Conservation (phyloP, 1,140 invertebrate genomes). For the Eurytemora carolleeae region DNA sequence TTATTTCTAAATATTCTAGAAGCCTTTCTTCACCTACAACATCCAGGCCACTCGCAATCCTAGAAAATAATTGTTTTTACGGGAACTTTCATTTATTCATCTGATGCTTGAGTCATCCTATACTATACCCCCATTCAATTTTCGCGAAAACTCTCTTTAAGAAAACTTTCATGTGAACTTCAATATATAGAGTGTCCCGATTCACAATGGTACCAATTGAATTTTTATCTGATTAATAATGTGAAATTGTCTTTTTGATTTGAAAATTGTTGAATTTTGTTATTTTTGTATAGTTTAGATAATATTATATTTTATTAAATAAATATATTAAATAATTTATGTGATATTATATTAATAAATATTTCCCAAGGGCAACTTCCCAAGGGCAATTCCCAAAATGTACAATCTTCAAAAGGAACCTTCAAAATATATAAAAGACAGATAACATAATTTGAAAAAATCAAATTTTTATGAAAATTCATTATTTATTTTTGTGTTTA, state of each 20-base stretch:
- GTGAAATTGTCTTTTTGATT: background rate
- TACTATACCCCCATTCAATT: too few species aligned
- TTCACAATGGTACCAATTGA: background rate
- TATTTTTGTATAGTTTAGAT: too few species aligned
- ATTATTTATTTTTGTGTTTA: background rate
- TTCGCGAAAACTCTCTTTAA: background rate
- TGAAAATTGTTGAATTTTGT: too few species aligned
- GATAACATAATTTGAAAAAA: background rate
- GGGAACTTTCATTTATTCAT: background rate
- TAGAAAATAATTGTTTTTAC: background rate
- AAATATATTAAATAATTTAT: background rate
- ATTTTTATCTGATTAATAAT: background rate
- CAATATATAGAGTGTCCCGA: background rate
- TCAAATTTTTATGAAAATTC: background rate
- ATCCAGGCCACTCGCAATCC: background rate
- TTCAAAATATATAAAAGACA: too few species aligned
- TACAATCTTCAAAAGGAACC: too few species aligned
- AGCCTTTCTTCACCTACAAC: background rate
- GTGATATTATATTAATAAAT: background rate
- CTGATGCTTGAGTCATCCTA: background rate
- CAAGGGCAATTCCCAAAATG: too few species aligned
- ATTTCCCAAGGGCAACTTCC: background rate
- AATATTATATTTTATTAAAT: too few species aligned
- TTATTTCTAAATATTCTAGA: background rate
- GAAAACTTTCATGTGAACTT: background rate